Base-by-base conservation (phyloP, 2,888 invertebrate genomes). In the Spisula solida region DNA sequence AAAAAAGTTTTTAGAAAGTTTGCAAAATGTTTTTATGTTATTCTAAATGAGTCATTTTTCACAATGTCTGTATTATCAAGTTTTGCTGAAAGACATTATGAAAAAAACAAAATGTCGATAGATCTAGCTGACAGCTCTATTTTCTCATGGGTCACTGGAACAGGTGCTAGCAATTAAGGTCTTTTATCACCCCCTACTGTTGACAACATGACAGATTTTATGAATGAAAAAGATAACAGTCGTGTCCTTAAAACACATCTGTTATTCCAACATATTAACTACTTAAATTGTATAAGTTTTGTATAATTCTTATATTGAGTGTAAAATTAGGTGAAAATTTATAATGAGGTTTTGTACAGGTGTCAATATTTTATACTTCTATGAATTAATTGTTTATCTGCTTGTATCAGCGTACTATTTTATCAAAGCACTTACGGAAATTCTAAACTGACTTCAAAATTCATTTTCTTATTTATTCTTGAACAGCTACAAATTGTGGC, bases 221-320 rank as follows among this genome's bases (percentile, higher is more conserved):
- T 75, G 75, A 75, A 75, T 75, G 75, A 75, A 75, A 75, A 75
- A 75, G 75, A 75, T 75, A 75, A 75, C 75, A 31, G 12, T 31
- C 75, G 31, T 75, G 75, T 75, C 75, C 75, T 31, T 34, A 31
- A 31, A 75, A 75, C 8, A 75, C 14, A 10, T 75, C 14, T 31
- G 31, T 31, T 34, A 16, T 34, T 34, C 31, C 12, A 31, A 4
- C 31, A 1, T 75, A 31, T 16, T 31, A 31, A 31, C 31, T 75
- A 14, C 34, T 75, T 60, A 34, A 20, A 75, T 31, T 31, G 25
- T 18, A 41, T 16, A 31, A 0, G 75, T 14, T 75, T 75, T 75
- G 31, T 31, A 34, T 31, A 75, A 75, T 34, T 75, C 18, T 31
- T 31, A 75, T 14, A 31, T 34, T 75, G 1, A 29, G 16, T 75